Conservation (phyloP, 2,797 vertebrate genomes). For the Acanthurus leucopareius region DNA sequence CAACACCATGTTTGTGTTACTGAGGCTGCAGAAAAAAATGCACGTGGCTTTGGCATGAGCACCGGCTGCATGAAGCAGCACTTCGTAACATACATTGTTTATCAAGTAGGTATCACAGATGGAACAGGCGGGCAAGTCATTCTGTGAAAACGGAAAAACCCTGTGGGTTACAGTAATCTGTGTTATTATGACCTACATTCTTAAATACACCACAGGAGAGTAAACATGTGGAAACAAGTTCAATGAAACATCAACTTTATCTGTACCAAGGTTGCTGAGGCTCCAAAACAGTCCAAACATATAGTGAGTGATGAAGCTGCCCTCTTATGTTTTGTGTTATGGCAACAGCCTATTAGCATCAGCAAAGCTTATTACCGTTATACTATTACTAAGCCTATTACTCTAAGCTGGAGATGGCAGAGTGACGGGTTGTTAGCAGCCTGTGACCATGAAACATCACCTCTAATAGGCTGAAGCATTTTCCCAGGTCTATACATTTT, state of each 20-base stretch:
- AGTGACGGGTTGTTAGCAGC: not conserved
- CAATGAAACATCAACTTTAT: not conserved
- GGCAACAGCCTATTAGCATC: not conserved
- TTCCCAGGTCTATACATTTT: not conserved
- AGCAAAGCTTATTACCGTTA: no score
- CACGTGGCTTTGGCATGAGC: not conserved
- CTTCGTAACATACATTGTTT: not conserved
- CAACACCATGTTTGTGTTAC: not conserved
- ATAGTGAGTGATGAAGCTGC: no score
- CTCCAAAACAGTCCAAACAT: not conserved
- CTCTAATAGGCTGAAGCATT: not conserved
- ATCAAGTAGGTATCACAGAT: not conserved
- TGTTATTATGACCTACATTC: conserved; percentile 47
- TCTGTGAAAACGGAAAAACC: conserved; percentile 42
- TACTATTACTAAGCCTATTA: no score
- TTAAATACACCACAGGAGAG: not conserved
- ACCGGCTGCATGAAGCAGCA: not conserved
- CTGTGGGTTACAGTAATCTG: not conserved
- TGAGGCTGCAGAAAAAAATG: not conserved
- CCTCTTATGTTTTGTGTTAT: not conserved
- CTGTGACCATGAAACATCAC: not conserved
- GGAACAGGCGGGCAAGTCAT: conserved; percentile 1
- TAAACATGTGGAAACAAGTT: not conserved
- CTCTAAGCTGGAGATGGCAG: not conserved
- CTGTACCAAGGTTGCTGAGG: not conserved